Conservation (phyloP, 2,888 invertebrate species). For the Xiphydria camelus region DNA sequence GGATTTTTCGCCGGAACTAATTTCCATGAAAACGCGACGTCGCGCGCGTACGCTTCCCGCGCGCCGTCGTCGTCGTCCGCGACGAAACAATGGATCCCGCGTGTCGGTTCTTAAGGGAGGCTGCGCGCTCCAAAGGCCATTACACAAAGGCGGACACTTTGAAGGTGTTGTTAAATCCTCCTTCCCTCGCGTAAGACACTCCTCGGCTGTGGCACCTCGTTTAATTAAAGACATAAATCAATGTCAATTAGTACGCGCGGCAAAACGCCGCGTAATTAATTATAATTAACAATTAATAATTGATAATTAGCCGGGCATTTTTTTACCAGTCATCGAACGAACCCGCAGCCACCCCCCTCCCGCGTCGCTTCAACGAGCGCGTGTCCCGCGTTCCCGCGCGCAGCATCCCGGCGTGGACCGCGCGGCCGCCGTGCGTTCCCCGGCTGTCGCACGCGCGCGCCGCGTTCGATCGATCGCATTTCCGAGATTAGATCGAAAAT, state of each 20-base stretch:
- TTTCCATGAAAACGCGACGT: not conserved
- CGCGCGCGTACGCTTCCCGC: constrained; percentile 9
- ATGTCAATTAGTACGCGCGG: constrained; percentile 51
- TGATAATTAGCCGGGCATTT: constrained; percentile 28
- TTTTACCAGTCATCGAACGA: constrained; percentile 20
- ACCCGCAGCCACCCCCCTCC: too few species aligned
- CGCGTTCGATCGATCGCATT: too few species aligned
- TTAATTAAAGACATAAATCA: constrained; percentile 58
- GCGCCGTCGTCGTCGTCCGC: constrained; percentile 4
- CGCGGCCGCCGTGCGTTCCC: too few species aligned
- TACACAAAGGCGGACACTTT: constrained; percentile 37
- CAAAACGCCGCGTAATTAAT: constrained; percentile 41
- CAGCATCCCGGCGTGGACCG: constrained; percentile 3
- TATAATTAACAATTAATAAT: constrained; percentile 55
- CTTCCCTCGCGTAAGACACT: constrained; percentile 43
- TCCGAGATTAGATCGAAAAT: too few species aligned
- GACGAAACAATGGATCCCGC: constrained; percentile 21
- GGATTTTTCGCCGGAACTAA: too few species aligned
- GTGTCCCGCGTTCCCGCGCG: not conserved
- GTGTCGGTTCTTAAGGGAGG: constrained; percentile 7
- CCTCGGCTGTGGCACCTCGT: constrained; percentile 41
- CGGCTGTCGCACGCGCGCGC: too few species aligned
- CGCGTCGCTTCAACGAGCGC: too few species aligned
- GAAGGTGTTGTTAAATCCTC: constrained; percentile 51
- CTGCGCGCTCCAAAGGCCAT: constrained; percentile 30